Conservation (phyloP, 2,113 vertebrate genomes). For the Pollimyrus isidori region DNA sequence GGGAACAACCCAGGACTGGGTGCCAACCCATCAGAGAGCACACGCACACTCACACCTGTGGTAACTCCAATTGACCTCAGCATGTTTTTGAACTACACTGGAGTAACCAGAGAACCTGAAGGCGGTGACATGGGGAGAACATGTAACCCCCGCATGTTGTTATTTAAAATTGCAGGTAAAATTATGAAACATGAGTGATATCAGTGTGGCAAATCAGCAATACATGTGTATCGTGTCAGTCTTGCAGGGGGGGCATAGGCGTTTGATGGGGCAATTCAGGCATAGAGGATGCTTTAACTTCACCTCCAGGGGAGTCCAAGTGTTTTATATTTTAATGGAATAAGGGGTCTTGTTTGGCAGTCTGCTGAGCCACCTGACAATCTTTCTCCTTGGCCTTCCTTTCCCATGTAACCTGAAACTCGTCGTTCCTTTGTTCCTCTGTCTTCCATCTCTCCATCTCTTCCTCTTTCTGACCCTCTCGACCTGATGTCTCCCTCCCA, state of each 20-base stretch:
- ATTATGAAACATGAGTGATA: neutral
- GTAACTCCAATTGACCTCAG: neutral
- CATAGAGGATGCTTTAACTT: neutral
- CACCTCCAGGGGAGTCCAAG: neutral
- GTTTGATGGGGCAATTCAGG: neutral
- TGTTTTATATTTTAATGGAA: neutral
- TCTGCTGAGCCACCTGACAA: neutral
- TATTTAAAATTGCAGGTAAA: neutral
- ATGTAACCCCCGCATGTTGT: neutral
- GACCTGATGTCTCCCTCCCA: neutral
- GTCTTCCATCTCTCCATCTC: neutral
- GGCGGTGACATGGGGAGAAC: no score
- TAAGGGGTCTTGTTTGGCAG: neutral
- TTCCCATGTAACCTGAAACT: neutral
- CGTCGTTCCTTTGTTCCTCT: neutral
- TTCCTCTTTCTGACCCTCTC: neutral
- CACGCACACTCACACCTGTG: neutral
- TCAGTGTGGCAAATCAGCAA: neutral
- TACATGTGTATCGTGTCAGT: neutral
- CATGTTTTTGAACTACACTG: no score
- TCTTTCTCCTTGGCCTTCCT: conserved; percentile 10
- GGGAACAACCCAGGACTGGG: neutral
- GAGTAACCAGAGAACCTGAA: no score
- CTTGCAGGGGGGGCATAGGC: neutral
- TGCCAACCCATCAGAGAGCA: neutral